Evolutionary conservation across 2,888 invertebrate species (phyloP), one percentile per base, ranked within the genome.

Genomic region (Agrotis ipsilon): DNA sequence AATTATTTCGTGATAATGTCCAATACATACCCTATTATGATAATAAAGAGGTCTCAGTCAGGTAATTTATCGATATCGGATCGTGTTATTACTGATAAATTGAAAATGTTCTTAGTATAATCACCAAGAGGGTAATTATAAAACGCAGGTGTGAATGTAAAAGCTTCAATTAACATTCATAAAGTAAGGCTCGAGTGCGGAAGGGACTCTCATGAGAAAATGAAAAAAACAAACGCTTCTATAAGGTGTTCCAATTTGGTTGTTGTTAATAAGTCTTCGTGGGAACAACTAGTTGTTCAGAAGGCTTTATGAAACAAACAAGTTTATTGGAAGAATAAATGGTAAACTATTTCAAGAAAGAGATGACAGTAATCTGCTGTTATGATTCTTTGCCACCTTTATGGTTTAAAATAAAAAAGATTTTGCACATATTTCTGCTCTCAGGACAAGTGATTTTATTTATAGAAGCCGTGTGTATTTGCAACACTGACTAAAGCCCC

Each of bases 1-100:
- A 91, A 92, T 92, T 90, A 91, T 89, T 87, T 86, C 84, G 83
- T 88, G 85, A 89, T 89, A 86, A 90, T 88, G 86, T 84, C 75
- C 86, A 83, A 87, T 88, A 79, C 80, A 75, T 81, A 81, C 76
- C 68, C 51, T 79, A 88, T 88, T 88, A 87, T 76, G 81, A 86
- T 84, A 81, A 84, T 85, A 84, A 88, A 85, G 84, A 78, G 81
- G 69, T 77, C 72, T 70, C 66, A 71, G 19, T 65, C 74, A 70
- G 67, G 73, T 75, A 73, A 77, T 86, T 78, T 84, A 84, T 83
- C 75, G 61, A 49, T 67, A 74, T 70, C 27, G 65, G 62, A 80
- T 80, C 59, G 68, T 75, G 78, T 81, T 73, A 82, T 78, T 61
- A 46, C 27, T 80, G 62, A 82, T 81, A 76, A 75, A 85, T 83